These are phyloP conservation scores for Crocallis elinguaria DNA, from an alignment of 2,888 invertebrate species.

Conservation along the genomic window DNA sequence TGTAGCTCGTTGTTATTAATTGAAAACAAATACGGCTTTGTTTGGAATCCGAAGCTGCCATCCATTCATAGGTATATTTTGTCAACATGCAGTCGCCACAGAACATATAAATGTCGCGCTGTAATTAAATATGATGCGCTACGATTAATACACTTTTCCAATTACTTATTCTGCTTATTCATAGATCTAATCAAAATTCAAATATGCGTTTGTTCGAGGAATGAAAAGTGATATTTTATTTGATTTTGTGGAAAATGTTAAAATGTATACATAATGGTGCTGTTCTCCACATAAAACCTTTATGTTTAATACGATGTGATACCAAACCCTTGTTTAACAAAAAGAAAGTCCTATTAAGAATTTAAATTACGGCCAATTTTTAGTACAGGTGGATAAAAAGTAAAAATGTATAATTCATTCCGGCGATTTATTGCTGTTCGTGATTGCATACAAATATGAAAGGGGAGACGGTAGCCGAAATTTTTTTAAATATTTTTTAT, in stretches of 20 bases:
- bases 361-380: constrained; percentile 32
- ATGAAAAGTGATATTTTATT: too few species aligned
- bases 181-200: background rate
- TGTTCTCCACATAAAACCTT: background rate
- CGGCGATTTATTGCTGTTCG: constrained; percentile 55
- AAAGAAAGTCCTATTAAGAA: constrained; percentile 25
- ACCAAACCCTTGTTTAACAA: constrained; percentile 20
- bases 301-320: constrained; percentile 7
- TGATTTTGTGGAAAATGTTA: background rate
- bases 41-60: constrained; percentile 11
- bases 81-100: constrained; percentile 4
- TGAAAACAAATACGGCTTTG: constrained; percentile 29
- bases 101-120: too few species aligned
- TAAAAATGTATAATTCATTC: constrained; percentile 42
- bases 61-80: constrained; percentile 10
- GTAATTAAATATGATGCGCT: too few species aligned
- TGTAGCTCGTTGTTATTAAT: constrained; percentile 30
- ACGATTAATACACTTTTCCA: background rate
- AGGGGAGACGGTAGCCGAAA: constrained; percentile 53
- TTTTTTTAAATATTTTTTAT: constrained; percentile 62
- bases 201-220: background rate
- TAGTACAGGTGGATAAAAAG: constrained; percentile 34
- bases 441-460: constrained; percentile 61
- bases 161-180: too few species aligned
- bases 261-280: background rate